Evolutionary conservation across 2,797 vertebrate genomes (phyloP).

Genomic region (Liasis olivaceus): DNA sequence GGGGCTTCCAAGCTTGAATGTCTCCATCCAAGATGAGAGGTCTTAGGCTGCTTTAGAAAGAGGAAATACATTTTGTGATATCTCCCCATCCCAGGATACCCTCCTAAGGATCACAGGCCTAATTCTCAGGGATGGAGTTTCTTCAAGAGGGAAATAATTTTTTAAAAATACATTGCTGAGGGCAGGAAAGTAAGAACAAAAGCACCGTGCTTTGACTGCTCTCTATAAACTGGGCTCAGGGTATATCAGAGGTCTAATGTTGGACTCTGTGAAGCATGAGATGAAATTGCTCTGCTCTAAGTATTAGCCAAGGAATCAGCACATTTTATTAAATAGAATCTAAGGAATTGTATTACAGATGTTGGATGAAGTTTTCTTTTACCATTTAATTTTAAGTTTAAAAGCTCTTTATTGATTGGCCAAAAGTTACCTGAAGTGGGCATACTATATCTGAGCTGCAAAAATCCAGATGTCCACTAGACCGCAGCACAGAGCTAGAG

Average conservation of each 20-base stretch:
- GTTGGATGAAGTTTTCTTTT: background rate
- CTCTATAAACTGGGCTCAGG: background rate
- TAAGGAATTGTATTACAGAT: background rate
- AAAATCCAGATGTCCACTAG: background rate
- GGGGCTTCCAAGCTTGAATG: background rate
- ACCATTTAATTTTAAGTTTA: background rate
- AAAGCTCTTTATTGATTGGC: background rate
- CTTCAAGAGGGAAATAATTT: background rate
- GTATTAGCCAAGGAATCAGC: background rate
- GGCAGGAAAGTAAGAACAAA: background rate
- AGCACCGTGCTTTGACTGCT: background rate
- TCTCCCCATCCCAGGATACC: background rate
- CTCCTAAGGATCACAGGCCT: background rate
- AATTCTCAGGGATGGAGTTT: background rate
- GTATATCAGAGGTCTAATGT: background rate
- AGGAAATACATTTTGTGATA: background rate
- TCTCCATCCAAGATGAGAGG: background rate
- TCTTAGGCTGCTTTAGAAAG: background rate
- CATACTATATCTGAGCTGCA: background rate
- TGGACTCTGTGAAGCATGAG: background rate
- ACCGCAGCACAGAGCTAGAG: background rate
- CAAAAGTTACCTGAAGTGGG: background rate
- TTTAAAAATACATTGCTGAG: background rate
- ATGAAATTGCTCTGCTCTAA: background rate
- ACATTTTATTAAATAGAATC: constrained; percentile 6